Conservation (phyloP, 2,888 invertebrate genomes). For the Ctena decussata region DNA sequence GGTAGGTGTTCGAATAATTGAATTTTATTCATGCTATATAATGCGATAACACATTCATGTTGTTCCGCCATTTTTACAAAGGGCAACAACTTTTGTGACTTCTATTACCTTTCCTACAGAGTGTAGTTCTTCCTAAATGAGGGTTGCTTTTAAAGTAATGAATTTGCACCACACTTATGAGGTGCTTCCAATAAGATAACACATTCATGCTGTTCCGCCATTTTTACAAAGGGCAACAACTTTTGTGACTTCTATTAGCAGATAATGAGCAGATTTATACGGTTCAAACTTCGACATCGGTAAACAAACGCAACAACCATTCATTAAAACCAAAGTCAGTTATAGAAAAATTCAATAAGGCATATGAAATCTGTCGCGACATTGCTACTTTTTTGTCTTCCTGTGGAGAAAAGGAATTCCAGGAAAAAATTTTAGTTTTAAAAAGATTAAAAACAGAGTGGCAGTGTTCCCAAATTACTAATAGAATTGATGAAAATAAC, state of each 20-base stretch:
- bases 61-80: too few species aligned
- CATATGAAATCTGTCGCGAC: constrained; percentile 1
- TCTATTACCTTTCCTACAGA: too few species aligned
- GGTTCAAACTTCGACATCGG: neutral
- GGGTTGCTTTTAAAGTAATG: too few species aligned
- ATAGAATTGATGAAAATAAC: neutral
- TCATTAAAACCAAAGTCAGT: neutral
- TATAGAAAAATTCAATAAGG: constrained; percentile 9
- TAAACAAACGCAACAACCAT: too few species aligned
- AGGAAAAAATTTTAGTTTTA: neutral
- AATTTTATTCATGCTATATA: too few species aligned
- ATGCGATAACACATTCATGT: too few species aligned
- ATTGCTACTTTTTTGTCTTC: constrained; percentile 6
- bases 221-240: constrained; percentile 3
- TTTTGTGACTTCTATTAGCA: neutral
- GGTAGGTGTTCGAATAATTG: too few species aligned
- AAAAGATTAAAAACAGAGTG: neutral
- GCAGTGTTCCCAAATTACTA: constrained; percentile 9
- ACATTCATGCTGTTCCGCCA: too few species aligned
- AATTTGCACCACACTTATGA: too few species aligned
- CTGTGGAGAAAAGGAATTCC: constrained; percentile 9
- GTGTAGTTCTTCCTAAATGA: neutral
- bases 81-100: too few species aligned
- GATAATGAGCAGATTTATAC: neutral
- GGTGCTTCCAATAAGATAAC: too few species aligned